These are phyloP conservation scores for Gavia stellata DNA, from an alignment of 2,113 vertebrate species.

Conservation along the genomic window DNA sequence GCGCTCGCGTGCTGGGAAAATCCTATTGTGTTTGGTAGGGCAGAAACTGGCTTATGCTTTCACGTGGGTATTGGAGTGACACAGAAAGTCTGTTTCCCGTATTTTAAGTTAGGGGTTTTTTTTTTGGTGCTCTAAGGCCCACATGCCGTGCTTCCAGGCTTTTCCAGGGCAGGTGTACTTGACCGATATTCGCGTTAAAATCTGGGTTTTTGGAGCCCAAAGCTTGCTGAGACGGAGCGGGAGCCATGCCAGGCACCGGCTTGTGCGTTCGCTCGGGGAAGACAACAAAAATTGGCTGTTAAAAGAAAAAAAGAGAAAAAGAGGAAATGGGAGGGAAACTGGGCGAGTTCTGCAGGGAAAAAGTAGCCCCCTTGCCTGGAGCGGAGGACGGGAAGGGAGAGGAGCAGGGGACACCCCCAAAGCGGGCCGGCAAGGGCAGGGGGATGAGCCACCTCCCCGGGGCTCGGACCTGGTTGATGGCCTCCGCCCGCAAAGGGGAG, in stretches of 20 bases:
- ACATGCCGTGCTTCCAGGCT: neutral
- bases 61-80: neutral
- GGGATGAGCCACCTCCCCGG: neutral
- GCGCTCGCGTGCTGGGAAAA: accelerated
- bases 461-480: neutral
- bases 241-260: neutral
- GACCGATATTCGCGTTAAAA: neutral
- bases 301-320: neutral
- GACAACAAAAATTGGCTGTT: neutral
- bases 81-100: neutral
- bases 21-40: accelerated
- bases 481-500: neutral
- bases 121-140: neutral
- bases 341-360: neutral
- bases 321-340: neutral
- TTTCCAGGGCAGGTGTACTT: neutral
- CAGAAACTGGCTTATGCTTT: neutral
- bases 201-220: neutral
- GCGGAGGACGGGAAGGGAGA: neutral
- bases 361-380: neutral
- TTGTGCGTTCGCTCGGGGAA: neutral
- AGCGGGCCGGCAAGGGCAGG: neutral
- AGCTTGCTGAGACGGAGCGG: neutral
- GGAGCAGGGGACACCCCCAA: neutral
- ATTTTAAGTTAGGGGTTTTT: neutral